phyloP scores from a whole-genome alignment of 2,888 invertebrate species.

The Stenotaenia linearis region DNA sequence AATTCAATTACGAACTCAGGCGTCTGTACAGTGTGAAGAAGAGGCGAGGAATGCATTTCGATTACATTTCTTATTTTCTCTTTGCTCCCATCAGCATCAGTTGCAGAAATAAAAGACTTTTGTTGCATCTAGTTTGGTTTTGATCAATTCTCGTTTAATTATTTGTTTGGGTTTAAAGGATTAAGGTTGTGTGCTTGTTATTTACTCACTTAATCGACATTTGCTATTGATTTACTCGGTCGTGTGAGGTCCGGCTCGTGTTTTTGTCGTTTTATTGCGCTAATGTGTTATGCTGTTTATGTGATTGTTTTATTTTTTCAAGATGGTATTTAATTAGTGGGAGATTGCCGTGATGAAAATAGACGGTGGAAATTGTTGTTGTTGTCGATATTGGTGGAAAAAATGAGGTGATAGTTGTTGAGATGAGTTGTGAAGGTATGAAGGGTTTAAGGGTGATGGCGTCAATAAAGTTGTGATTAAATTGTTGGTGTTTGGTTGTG shows the following conservation, averaged over 20 bases:
- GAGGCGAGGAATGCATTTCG: background rate
- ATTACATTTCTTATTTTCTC: background rate
- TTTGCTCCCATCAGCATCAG: background rate
- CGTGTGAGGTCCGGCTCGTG: background rate
- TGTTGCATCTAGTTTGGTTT: background rate
- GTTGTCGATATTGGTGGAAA: background rate
- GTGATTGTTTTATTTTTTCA: background rate
- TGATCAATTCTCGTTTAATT: background rate
- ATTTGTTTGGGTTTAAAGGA: background rate
- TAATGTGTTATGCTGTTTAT: too few species aligned
- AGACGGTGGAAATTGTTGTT: background rate
- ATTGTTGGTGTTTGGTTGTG: too few species aligned
- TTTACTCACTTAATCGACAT: background rate
- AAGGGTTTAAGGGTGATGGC: too few species aligned
- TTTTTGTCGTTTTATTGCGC: background rate
- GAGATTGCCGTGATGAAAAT: background rate
- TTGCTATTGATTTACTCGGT: background rate
- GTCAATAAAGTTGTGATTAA: too few species aligned
- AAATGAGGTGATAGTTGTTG: background rate
- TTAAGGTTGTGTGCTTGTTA: background rate
- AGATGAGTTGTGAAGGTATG: too few species aligned
- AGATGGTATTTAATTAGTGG: background rate
- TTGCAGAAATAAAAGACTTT: background rate
- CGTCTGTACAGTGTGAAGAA: background rate
- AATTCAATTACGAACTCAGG: background rate